phyloP scores from a whole-genome alignment of 2,797 vertebrate species.

The Heteromormyrus szaboi region DNA sequence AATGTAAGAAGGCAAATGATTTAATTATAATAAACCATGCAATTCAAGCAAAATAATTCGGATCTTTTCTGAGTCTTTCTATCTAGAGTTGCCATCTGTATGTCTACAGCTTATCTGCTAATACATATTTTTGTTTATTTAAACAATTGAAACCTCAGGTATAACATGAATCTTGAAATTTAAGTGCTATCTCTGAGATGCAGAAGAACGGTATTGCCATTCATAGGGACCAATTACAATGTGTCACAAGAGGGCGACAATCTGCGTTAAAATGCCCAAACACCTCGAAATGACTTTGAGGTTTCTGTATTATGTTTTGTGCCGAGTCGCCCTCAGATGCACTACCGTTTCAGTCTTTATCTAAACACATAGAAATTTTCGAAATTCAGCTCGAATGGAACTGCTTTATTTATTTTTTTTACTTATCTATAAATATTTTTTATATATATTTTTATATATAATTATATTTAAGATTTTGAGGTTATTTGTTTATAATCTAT shows the following conservation, averaged over 20 bases:
- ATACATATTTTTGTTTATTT: background rate
- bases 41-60: background rate
- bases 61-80: background rate
- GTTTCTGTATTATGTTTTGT: background rate
- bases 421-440: background rate
- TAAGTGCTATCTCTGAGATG: background rate
- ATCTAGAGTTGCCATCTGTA: background rate
- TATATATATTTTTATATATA: too few relatives aligned
- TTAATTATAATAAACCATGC: background rate
- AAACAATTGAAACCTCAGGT: background rate
- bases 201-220: background rate
- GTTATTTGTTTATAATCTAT: background rate
- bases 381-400: background rate
- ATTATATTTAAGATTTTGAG: background rate
- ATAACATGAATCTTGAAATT: background rate
- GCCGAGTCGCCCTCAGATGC: background rate
- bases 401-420: background rate
- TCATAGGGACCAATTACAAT: background rate
- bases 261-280: background rate
- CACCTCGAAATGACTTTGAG: background rate
- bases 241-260: conserved; percentile 13
- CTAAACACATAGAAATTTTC: background rate
- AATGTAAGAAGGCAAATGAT: background rate
- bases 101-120: background rate
- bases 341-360: background rate